Evolutionary conservation across 2,888 invertebrate genomes (phyloP).

Genomic region (Plemyria rubiginata): DNA sequence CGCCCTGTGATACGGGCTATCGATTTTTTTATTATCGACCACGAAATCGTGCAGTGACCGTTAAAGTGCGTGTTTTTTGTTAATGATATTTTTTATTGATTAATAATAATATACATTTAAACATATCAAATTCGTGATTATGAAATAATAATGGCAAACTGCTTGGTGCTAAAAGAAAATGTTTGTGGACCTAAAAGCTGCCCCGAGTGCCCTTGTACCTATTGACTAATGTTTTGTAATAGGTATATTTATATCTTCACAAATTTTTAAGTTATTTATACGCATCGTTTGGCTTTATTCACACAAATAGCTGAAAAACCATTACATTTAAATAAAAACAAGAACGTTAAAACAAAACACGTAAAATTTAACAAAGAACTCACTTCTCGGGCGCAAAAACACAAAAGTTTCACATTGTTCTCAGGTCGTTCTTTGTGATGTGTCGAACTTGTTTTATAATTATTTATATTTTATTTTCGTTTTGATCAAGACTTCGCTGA

Average conservation of each 20-base stretch:
- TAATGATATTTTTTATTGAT: too few relatives aligned
- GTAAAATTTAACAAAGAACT: constrained; percentile 35
- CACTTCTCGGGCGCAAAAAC: constrained; percentile 31
- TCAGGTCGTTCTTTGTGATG: constrained; percentile 30
- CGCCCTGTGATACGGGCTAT: constrained; percentile 42
- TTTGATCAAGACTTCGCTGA: constrained; percentile 3
- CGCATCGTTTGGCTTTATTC: too few relatives aligned
- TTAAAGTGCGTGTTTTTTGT: constrained; percentile 29
- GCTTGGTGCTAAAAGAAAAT: too few relatives aligned
- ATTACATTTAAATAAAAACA: constrained; percentile 13
- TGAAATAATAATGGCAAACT: too few relatives aligned
- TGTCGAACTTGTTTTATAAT: constrained; percentile 30
- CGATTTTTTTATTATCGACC: constrained; percentile 56
- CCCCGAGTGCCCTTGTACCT: too few relatives aligned
- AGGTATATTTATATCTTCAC: too few relatives aligned
- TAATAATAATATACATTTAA: too few relatives aligned
- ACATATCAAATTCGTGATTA: too few relatives aligned
- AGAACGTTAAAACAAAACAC: constrained; percentile 29
- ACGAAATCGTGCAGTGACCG: constrained; percentile 19
- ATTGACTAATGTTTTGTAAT: too few relatives aligned
- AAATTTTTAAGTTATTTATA: too few relatives aligned
- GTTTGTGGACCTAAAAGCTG: too few relatives aligned
- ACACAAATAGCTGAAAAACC: background rate
- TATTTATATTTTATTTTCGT: constrained; percentile 12
- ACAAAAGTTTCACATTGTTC: constrained; percentile 39